These are phyloP conservation scores for Pampus argenteus DNA, from an alignment of 2,797 vertebrate species.

Conservation along the genomic window DNA sequence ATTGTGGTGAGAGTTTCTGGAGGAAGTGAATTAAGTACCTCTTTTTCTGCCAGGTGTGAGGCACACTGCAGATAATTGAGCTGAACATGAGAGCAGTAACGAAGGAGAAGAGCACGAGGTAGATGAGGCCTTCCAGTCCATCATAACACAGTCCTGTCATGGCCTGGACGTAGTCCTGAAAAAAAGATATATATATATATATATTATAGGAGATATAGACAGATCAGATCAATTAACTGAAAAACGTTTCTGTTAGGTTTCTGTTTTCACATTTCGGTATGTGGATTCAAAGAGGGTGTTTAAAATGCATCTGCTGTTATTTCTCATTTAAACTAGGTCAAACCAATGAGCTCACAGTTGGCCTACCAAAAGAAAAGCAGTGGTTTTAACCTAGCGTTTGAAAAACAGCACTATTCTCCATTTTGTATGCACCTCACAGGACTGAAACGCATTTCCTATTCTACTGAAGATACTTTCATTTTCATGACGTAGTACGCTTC, in stretches of 20 bases:
- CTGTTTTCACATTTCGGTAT: background rate
- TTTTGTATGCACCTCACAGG: constrained; percentile 10
- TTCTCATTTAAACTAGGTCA: constrained; percentile 62
- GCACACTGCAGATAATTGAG: constrained; percentile 95
- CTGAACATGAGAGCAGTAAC: constrained; percentile 99
- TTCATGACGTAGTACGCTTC: constrained; percentile 32
- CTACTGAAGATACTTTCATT: constrained; percentile 11
- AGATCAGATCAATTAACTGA: background rate
- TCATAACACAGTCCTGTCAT: constrained; percentile 97
- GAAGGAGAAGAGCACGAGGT: constrained; percentile 97
- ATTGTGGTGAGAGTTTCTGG: background rate
- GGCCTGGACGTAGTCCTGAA: constrained; percentile 96
- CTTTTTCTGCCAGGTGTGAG: constrained; percentile 95
- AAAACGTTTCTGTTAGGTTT: too few species aligned
- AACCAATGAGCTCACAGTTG: constrained; percentile 50
- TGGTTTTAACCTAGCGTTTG: constrained; percentile 8
- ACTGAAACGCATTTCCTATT: constrained; percentile 12
- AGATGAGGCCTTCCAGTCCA: constrained; percentile 97
- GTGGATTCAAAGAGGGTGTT: constrained; percentile 15
- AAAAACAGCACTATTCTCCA: constrained; percentile 13
- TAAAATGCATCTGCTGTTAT: constrained; percentile 34
- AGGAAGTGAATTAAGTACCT: constrained; percentile 79
- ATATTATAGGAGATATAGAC: background rate
- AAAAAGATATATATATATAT: background rate
- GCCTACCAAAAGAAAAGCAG: constrained; percentile 14